A percentile compares a stretch with the other conserved stretches of the same genome.
Conservation (phyloP, 2,888 invertebrate genomes). For the Prosapia bicincta region DNA sequence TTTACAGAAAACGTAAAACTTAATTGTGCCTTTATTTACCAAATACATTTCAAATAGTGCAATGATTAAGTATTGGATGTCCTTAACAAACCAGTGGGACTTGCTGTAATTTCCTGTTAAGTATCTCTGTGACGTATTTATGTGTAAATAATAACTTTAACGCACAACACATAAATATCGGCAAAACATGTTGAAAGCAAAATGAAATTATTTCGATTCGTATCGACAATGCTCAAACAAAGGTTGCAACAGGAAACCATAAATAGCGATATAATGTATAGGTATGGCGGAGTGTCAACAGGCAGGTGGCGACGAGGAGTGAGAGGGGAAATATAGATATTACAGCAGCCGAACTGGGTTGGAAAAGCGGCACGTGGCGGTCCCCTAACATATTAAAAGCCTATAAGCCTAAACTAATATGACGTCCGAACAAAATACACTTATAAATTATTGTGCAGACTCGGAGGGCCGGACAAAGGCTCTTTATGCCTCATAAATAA, state of each 20-base stretch:
- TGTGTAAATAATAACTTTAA: too few relatives aligned
- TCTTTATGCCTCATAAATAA: background rate
- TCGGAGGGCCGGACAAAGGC: background rate
- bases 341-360: background rate
- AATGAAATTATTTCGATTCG: background rate
- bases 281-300: background rate
- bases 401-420: constrained; percentile 2
- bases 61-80: too few relatives aligned
- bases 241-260: background rate
- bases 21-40: too few relatives aligned
- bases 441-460: background rate
- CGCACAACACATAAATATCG: too few relatives aligned
- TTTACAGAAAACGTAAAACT: too few relatives aligned
- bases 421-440: background rate
- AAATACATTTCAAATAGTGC: too few relatives aligned
- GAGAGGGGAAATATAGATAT: background rate
- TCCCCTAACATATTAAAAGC: background rate
- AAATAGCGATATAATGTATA: background rate
- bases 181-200: background rate
- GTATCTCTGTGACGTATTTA: too few relatives aligned
- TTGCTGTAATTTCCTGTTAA: too few relatives aligned
- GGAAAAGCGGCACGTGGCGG: background rate
- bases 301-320: background rate
- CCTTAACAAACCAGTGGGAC: too few relatives aligned
- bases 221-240: background rate